These are phyloP conservation scores for Phocides pigmalion DNA, from an alignment of 1,140 invertebrate species.

Conservation along the genomic window DNA sequence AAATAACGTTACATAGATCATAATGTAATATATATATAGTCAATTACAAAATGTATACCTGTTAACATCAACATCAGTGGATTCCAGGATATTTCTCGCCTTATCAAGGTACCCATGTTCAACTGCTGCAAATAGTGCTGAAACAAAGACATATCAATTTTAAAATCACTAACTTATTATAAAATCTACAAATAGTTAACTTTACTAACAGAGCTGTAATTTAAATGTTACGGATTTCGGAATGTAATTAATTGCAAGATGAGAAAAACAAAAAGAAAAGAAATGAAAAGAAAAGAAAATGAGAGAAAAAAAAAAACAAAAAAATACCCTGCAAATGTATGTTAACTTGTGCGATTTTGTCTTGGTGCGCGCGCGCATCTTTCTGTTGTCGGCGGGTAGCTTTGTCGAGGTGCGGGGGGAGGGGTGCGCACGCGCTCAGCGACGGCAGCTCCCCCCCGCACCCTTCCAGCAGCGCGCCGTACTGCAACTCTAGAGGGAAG, in stretches of 20 bases:
- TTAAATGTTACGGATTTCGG: too few relatives aligned
- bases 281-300: conserved; percentile 31
- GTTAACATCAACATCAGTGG: conserved; percentile 95
- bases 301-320: conserved; percentile 58
- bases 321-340: conserved; percentile 93
- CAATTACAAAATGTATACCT: conserved; percentile 85
- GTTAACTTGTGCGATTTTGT: conserved; percentile 92
- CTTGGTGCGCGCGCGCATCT: conserved; percentile 86
- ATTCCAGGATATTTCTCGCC: conserved; percentile 94
- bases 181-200: background rate
- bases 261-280: conserved; percentile 31
- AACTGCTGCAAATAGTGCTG: conserved; percentile 95
- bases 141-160: conserved; percentile 63
- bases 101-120: conserved; percentile 97
- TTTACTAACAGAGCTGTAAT: too few relatives aligned
- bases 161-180: background rate
- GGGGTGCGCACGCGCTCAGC: conserved; percentile 73
- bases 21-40: too few relatives aligned
- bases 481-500: conserved; percentile 68
- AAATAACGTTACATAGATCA: too few relatives aligned
- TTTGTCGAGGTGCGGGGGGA: conserved; percentile 79
- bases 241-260: background rate
- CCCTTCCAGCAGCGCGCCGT: conserved; percentile 74
- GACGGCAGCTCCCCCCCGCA: conserved; percentile 79
- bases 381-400: conserved; percentile 84